These are phyloP conservation scores for Nemurella pictetii DNA, from an alignment of 2,888 invertebrate species.

Conservation along the genomic window DNA sequence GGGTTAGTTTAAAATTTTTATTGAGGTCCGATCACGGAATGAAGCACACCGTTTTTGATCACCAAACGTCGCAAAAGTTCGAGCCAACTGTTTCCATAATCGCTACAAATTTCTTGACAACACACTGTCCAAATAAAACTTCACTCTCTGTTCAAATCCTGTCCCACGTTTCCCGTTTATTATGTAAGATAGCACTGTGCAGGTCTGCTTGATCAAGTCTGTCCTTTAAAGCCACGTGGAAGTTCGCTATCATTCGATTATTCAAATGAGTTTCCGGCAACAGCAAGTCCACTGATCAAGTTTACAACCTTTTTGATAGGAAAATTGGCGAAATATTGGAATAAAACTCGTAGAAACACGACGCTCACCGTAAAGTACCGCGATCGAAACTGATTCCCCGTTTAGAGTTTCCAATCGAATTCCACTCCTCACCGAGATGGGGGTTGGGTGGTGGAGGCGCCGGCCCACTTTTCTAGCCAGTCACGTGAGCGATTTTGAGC, in stretches of 20 bases:
- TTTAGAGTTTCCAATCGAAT: constrained; percentile 26
- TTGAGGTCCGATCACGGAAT: no score
- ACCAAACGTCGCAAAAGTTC: background rate
- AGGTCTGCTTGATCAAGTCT: background rate
- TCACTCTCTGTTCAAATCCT: background rate
- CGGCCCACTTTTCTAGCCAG: background rate
- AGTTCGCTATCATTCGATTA: background rate
- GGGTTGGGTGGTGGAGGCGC: background rate
- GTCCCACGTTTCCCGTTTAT: background rate
- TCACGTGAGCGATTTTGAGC: background rate
- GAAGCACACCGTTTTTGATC: background rate
- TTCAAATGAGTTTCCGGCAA: background rate
- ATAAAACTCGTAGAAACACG: background rate
- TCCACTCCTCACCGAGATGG: background rate
- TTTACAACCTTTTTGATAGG: background rate
- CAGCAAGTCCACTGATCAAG: background rate
- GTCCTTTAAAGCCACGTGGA: background rate
- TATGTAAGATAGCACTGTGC: background rate
- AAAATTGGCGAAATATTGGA: background rate
- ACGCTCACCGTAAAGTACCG: constrained; percentile 1
- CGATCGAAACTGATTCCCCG: constrained; percentile 15
- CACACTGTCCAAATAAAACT: background rate
- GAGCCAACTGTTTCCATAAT: background rate
- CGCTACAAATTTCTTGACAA: background rate
- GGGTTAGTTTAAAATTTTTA: background rate